These are phyloP conservation scores for Myopa tessellatipennis DNA, from an alignment of 2,888 invertebrate genomes.

Conservation along the genomic window DNA sequence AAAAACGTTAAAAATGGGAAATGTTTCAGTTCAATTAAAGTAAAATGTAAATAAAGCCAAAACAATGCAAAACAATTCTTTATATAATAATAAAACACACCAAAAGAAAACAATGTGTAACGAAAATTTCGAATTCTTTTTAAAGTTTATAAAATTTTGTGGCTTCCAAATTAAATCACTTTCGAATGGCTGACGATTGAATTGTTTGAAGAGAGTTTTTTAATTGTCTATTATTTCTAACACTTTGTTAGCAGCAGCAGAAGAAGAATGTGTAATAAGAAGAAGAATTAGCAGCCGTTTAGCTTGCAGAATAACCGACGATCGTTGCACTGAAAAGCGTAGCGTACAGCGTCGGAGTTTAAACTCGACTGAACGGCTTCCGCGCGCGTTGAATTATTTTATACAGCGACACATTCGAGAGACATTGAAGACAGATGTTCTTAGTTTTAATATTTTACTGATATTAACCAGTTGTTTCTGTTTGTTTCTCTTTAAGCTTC, in stretches of 20 bases:
- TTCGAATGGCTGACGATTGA: neutral
- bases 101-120: neutral
- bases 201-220: neutral
- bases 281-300: neutral
- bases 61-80: too few relatives aligned
- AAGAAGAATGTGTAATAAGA: neutral
- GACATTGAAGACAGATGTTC: neutral
- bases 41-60: neutral
- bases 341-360: constrained; percentile 47
- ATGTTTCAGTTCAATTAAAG: neutral
- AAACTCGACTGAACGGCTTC: constrained; percentile 60
- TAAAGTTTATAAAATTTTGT: neutral
- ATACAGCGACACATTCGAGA: constrained; percentile 42
- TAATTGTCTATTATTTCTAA: neutral
- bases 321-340: neutral
- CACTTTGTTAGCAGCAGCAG: neutral
- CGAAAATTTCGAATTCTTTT: neutral
- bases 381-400: constrained; percentile 58
- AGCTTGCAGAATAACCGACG: neutral
- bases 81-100: neutral
- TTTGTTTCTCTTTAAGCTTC: constrained; percentile 53
- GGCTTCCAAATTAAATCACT: constrained; percentile 6
- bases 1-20: too few relatives aligned
- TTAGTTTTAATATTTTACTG: neutral
- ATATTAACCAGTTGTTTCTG: neutral